Evolutionary conservation across 2,888 invertebrate species (phyloP), one percentile per base, ranked within the genome.

Genomic region (Clepsis dumicolana): DNA sequence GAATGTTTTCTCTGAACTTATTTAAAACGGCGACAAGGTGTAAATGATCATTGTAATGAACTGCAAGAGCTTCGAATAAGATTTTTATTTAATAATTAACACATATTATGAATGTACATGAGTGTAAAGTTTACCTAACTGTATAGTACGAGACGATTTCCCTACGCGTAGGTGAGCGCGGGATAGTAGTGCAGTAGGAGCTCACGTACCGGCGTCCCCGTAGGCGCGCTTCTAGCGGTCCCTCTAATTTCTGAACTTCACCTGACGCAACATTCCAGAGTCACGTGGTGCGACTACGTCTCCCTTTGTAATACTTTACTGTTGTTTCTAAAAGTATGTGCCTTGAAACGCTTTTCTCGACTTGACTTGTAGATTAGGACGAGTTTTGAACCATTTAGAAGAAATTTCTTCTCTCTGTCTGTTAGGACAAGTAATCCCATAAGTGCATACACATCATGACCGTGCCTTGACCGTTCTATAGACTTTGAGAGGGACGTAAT

Each of bases 391-490:
- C 89, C 90, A 88, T 91, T 92, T 90, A 91, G 90, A 85, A 86
- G 85, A 87, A 86, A 88, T 87, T 88, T 90, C 89, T 88, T 89
- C 89, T 91, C 89, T 88, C 87, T 89, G 89, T 91, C 88, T 88
- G 87, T 90, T 85, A 84, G 88, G 88, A 90, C 87, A 87, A 84
- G 83, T 89, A 87, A 84, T 88, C 88, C 90, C 88, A 84, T 91
- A 90, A 91, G 91, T 91, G 93, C 93, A 91, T 90, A 92, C 92
- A 92, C 93, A 93, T 93, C 93, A 93, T 91, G 83, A 93, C 91
- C 93, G 93, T 93, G 93, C 93, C 93, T 93, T 93, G 89, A 91
- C 93, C 89, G 89, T 91, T 92, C 91, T 92, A 91, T 91, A 93
- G 93, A 93, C 93, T 93, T 89, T 88, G 91, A 89, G 88, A 89